Conservation (phyloP, 2,888 invertebrate genomes). For the Lithosia quadra region DNA sequence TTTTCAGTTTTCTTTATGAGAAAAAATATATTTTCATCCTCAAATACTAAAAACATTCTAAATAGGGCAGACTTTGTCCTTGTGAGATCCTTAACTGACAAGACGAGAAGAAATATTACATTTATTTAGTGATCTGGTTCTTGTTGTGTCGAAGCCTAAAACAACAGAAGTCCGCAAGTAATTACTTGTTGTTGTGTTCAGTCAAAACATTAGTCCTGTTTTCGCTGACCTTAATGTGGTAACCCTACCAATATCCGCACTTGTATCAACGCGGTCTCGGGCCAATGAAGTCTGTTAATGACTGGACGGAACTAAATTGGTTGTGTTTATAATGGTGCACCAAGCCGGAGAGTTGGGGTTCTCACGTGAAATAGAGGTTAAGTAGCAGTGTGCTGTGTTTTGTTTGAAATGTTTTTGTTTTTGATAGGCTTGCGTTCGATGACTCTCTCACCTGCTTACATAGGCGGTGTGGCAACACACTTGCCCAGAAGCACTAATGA, state of each 20-base stretch:
- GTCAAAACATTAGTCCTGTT: background rate
- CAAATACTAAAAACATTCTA: background rate
- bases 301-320: conserved; percentile 12
- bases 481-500: background rate
- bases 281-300: conserved; percentile 16
- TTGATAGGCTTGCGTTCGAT: background rate
- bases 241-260: background rate
- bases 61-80: background rate
- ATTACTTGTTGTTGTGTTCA: background rate
- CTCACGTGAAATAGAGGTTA: background rate
- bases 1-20: too few relatives aligned
- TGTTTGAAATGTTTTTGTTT: background rate
- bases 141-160: background rate
- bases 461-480: too few relatives aligned
- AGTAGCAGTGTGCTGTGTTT: background rate
- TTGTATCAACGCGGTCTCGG: background rate
- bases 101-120: background rate
- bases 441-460: too few relatives aligned
- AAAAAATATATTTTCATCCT: too few relatives aligned
- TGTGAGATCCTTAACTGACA: background rate
- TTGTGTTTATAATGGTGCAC: background rate
- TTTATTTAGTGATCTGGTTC: background rate
- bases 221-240: background rate
- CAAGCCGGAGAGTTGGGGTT: background rate
- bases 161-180: background rate